Conservation (phyloP, 2,797 vertebrate species). For the Sebastes trivittatus region DNA sequence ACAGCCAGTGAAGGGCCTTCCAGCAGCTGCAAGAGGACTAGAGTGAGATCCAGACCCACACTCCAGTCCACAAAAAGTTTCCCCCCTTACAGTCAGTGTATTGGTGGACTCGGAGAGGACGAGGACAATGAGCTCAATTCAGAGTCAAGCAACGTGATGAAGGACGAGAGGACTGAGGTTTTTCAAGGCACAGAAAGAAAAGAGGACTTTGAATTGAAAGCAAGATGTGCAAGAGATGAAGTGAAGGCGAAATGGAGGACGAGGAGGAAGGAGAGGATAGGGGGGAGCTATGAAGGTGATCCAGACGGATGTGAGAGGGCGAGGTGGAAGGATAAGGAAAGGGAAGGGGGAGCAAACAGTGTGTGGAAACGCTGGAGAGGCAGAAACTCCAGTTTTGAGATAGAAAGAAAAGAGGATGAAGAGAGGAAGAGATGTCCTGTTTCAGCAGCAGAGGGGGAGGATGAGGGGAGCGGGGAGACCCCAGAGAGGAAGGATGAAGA, state of each 20-base stretch:
- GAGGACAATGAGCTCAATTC: neutral
- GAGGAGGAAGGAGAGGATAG: conserved; percentile 58
- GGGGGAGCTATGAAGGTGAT: conserved; percentile 51
- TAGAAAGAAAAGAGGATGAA: conserved; percentile 19
- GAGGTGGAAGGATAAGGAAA: conserved; percentile 22
- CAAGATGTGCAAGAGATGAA: conserved; percentile 48
- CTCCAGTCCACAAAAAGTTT: conserved; percentile 71
- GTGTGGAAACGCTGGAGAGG: conserved; percentile 30
- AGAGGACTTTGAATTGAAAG: neutral
- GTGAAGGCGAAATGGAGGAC: conserved; percentile 52
- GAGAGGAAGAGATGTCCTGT: neutral
- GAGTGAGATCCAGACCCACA: conserved; percentile 59
- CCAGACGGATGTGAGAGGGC: conserved; percentile 21
- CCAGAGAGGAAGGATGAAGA: neutral
- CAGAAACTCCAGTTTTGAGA: conserved; percentile 18
- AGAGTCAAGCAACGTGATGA: neutral
- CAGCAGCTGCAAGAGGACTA: conserved; percentile 19
- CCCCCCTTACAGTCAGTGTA: conserved; percentile 73
- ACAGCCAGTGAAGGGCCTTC: neutral
- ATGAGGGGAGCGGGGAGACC: conserved; percentile 6
- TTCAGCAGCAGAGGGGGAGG: neutral
- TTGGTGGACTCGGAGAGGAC: conserved; percentile 64
- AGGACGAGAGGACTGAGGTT: neutral
- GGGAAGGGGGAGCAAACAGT: neutral
- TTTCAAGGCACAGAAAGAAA: conserved; percentile 25